A percentile compares a stretch with the other conserved stretches of the same genome.
phyloP scores from a whole-genome alignment of 2,888 invertebrate species.

The Blastobasis lacticolella region DNA sequence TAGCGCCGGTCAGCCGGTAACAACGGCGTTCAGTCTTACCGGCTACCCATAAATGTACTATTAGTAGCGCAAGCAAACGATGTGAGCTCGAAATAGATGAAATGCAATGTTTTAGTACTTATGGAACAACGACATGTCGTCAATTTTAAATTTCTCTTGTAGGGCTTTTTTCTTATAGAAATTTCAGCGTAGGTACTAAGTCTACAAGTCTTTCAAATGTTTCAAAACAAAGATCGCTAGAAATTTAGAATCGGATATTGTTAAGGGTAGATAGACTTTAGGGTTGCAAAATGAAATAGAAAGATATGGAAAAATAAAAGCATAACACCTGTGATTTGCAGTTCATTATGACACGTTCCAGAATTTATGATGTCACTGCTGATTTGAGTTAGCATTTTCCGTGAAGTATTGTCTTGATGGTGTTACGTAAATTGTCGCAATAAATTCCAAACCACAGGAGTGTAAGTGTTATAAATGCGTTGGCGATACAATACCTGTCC shows the following conservation, averaged over 20 bases:
- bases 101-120: slow-evolving; percentile 39
- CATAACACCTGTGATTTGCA: slow-evolving; percentile 45
- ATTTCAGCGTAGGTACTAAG: too few species aligned
- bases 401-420: not conserved
- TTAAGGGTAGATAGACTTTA: too few species aligned
- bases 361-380: not conserved
- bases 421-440: slow-evolving; percentile 11
- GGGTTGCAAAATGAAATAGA: too few species aligned
- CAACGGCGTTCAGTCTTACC: slow-evolving; percentile 16
- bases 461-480: slow-evolving; percentile 74
- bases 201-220: too few species aligned
- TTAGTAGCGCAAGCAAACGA: slow-evolving; percentile 54
- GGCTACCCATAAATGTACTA: slow-evolving; percentile 35
- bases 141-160: too few species aligned
- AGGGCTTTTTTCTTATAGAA: too few species aligned
- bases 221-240: too few species aligned
- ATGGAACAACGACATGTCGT: slow-evolving; percentile 12
- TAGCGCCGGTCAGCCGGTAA: slow-evolving; percentile 9
- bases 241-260: too few species aligned
- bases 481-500: slow-evolving; percentile 76
- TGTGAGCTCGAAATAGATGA: slow-evolving; percentile 39
- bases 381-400: not conserved
- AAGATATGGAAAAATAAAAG: slow-evolving; percentile 25
- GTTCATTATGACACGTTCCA: slow-evolving; percentile 18
- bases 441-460: slow-evolving; percentile 42